Base-by-base conservation (phyloP, 2,888 invertebrate species). In the Nineta flava region DNA sequence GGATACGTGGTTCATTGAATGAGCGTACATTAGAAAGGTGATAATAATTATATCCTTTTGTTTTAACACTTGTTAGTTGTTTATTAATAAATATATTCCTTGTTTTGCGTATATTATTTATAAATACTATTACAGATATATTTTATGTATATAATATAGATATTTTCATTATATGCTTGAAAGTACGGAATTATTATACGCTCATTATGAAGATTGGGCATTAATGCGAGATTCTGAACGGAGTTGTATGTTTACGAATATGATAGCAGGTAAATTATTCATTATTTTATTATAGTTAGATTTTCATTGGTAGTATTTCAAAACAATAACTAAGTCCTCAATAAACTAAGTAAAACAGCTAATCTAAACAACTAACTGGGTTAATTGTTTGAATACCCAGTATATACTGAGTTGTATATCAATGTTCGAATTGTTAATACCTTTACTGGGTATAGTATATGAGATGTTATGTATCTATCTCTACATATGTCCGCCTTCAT, bases 1-100 rank as follows among this genome's bases (percentile, higher is more conserved):
- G 95, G 79, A 75, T 96, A 26, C 74, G 95, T 55, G 83, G 92
- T 15, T 75, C 90, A 3, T 72, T 96, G 19, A 96, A 96, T 71
- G 96, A 96, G 65, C 78, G 87, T 58, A 88, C 92, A 0, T 71
- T 96, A 43, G 90, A 91, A 61, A 78, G 83, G 69, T 77, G 66
- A 49, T 13, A 34, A 35, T 15, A 12, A 2, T 44, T 44, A n/a
- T 38, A 38, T 38, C 6, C n/a, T 38, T 38, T 7, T 12, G 6
- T 13, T 38, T 10, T 15, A 38, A 38, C 6, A 5, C 12, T 38
- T 3, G 15, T 13, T 38, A 10, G 1, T 15, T 38, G 38, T n/a
- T n/a, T n/a, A n/a, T n/a, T n/a, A 13, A 38, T 38, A n/a, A 15
- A 35, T 4, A 15, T 38, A 26, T 26, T 26, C 26, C 26, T 26